Percentiles rank a stretch among this genome's conserved stretches.
These are phyloP conservation scores for Morone chrysops DNA, from an alignment of 2,113 vertebrate species.

Conservation along the genomic window DNA sequence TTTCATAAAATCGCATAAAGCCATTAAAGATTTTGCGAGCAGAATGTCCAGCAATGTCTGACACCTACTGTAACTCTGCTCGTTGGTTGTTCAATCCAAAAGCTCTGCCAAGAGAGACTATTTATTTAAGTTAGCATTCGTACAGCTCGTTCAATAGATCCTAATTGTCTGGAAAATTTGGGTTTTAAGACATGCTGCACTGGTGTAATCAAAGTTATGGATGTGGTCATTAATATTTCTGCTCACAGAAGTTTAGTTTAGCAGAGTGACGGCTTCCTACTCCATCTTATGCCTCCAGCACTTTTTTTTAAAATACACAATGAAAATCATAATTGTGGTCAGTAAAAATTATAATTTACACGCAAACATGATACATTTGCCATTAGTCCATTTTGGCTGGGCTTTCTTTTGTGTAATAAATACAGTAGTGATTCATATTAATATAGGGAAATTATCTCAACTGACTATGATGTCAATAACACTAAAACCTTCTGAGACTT, in stretches of 20 bases:
- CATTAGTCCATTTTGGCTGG: background rate
- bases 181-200: constrained; percentile 2
- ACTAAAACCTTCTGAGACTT: background rate
- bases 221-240: constrained; percentile 3
- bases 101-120: background rate
- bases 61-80: constrained; percentile 25
- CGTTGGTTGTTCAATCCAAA: constrained; percentile 31
- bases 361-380: background rate
- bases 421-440: background rate
- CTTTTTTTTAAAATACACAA: background rate
- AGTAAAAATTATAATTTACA: background rate
- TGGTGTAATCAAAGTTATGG: constrained; percentile 14
- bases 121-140: constrained; percentile 20
- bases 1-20: constrained; percentile 33
- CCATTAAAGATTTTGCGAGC: constrained; percentile 34
- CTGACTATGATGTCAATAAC: background rate
- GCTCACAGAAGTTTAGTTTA: background rate
- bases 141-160: background rate
- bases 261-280: too few relatives aligned
- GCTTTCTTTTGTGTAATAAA: constrained; percentile 5
- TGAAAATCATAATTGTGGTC: background rate
- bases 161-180: constrained; percentile 13
- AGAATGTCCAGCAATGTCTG: constrained; percentile 13
- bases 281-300: background rate
- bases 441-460: background rate